Percentiles rank a stretch among this genome's conserved stretches.
Conservation (phyloP, 1,140 invertebrate species). For the Eumeta japonica region DNA sequence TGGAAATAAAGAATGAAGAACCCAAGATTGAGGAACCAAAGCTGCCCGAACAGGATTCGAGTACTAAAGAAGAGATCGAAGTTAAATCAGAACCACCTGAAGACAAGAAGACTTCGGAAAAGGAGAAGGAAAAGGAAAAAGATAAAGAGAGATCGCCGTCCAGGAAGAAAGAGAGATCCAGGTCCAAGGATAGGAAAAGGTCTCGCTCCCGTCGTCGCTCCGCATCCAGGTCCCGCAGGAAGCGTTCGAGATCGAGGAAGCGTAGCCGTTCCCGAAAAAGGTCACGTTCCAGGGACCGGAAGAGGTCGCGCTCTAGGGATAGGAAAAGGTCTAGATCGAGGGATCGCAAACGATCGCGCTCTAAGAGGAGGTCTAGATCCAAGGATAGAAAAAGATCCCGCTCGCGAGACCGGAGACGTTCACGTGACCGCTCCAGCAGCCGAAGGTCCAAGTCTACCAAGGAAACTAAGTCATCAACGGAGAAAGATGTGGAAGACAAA, state of each 20-base stretch:
- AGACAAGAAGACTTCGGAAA: slow-evolving; percentile 39
- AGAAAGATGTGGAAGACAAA: slow-evolving; percentile 8
- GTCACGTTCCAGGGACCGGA: slow-evolving; percentile 43
- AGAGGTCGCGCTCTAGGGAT: slow-evolving; percentile 42
- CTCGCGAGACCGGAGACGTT: slow-evolving; percentile 45
- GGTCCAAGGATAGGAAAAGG: slow-evolving; percentile 37
- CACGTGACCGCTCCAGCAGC: slow-evolving; percentile 40
- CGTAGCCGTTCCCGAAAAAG: slow-evolving; percentile 24
- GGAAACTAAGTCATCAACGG: too few species aligned
- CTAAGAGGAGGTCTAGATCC: slow-evolving; percentile 41
- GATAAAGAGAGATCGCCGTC: slow-evolving; percentile 49
- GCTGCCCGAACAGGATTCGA: slow-evolving; percentile 13
- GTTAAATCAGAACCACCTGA: slow-evolving; percentile 41
- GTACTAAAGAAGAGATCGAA: slow-evolving; percentile 40
- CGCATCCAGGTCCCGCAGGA: slow-evolving; percentile 36
- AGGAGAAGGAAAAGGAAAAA: slow-evolving; percentile 31
- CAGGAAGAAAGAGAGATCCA: slow-evolving; percentile 52
- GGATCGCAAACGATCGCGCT: slow-evolving; percentile 49
- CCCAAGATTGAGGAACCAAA: slow-evolving; percentile 23
- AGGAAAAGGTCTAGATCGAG: slow-evolving; percentile 40
- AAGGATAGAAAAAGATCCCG: slow-evolving; percentile 39
- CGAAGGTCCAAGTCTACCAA: slow-evolving; percentile 43
- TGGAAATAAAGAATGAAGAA: slow-evolving; percentile 36
- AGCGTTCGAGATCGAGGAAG: slow-evolving; percentile 29
- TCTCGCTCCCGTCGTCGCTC: slow-evolving; percentile 43